Evolutionary conservation across 2,888 invertebrate genomes (phyloP).

Genomic region (Apamea monoglypha): DNA sequence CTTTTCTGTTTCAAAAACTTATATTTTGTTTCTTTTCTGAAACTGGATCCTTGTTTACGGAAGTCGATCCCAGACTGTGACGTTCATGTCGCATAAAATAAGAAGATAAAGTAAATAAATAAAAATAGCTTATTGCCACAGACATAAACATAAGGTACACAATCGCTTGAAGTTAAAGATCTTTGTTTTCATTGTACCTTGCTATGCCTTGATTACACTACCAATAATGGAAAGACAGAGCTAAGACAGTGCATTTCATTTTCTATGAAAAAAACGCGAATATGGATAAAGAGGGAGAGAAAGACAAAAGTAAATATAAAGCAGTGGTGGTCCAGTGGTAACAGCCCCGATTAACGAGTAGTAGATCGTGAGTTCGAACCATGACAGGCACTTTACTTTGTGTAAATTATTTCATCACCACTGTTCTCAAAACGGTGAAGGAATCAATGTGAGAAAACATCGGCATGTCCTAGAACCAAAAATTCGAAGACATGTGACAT

Average conservation of each 20-base stretch:
- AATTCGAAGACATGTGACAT: too few relatives aligned
- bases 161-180: not conserved
- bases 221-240: not conserved
- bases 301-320: not conserved
- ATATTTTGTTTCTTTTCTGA: conserved; percentile 20
- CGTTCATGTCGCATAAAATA: conserved; percentile 39
- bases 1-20: conserved; percentile 33
- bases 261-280: not conserved
- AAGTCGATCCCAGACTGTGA: conserved; percentile 35
- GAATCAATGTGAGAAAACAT: too few relatives aligned
- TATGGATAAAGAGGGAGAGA: not conserved
- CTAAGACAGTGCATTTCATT: not conserved
- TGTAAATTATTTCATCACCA: too few relatives aligned
- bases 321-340: too few relatives aligned
- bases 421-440: too few relatives aligned
- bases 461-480: too few relatives aligned
- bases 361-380: too few relatives aligned
- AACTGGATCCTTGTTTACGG: conserved; percentile 62
- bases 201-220: not conserved
- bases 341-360: too few relatives aligned
- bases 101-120: conserved; percentile 23
- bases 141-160: not conserved
- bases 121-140: conserved; percentile 12
- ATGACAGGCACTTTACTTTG: too few relatives aligned
- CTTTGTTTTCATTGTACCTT: not conserved